Percentiles rank a stretch among this genome's conserved stretches.
Conservation (phyloP, 1,140 invertebrate genomes). For the Papilio helenus region DNA sequence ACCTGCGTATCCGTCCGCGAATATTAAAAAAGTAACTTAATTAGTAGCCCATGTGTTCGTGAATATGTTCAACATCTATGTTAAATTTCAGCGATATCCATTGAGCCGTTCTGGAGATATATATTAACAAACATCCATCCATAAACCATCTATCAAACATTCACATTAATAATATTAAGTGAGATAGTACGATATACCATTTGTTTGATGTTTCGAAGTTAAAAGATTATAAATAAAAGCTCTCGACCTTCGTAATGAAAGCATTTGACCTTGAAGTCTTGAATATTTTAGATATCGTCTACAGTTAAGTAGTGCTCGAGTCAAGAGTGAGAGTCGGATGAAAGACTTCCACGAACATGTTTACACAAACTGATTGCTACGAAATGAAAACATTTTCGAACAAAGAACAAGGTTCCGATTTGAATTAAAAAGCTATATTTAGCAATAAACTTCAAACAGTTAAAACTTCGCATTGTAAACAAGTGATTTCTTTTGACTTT, state of each 20-base stretch:
- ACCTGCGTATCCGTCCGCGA: too few species aligned
- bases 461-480: too few species aligned
- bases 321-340: not conserved
- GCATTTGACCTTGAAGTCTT: not conserved
- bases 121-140: too few species aligned
- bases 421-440: not conserved
- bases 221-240: not conserved
- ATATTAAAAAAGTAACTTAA: too few species aligned
- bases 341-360: conserved; percentile 10
- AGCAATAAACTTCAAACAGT: not conserved
- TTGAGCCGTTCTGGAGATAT: too few species aligned
- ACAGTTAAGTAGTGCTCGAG: not conserved
- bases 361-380: not conserved
- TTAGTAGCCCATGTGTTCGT: too few species aligned
- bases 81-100: too few species aligned
- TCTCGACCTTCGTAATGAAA: not conserved
- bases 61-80: too few species aligned
- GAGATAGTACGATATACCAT: not conserved
- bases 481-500: not conserved
- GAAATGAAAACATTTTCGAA: not conserved
- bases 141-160: too few species aligned
- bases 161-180: too few species aligned
- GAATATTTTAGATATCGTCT: not conserved
- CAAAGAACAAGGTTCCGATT: not conserved
- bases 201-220: not conserved